Evolutionary conservation across 2,888 invertebrate genomes (phyloP), one percentile per base, ranked within the genome.

Genomic region (Leucoma salicis): DNA sequence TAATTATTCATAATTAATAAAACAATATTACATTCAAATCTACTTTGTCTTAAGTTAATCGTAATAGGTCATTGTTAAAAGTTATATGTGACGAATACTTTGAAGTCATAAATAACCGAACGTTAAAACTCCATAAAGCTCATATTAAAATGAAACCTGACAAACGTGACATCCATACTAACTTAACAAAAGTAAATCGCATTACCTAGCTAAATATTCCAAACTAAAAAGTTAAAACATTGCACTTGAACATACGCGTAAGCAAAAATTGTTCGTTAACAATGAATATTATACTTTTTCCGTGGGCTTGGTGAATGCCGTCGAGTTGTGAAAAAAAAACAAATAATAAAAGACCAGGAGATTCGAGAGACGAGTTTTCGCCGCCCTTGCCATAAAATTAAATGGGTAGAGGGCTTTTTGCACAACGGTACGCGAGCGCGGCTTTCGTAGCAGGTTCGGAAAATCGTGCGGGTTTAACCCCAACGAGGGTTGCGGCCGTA

Each of bases 381-480:
- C 75, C 74, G 66, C 74, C 74, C 78, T 69, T 66, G 68, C 78
- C 72, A 76, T 82, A 78, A 83, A 82, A 82, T 82, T 80, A 80
- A 83, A 83, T 74, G 70, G 73, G 64, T 62, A 66, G 62, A 63
- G 65, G 63, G 70, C 58, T 71, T 74, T 72, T 67, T 66, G 58
- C 42, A 49, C 53, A 63, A 57, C 61, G 57, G 55, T 49, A 48
- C 53, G 55, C 55, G 59, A 63, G 61, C 58, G 54, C 52, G 61
- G 59, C 57, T 70, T 56, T 54, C 55, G 66, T 54, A 57, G 55
- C 38, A 48, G 57, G 53, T 63, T 61, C 53, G 57, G 58, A 59
- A 62, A 66, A 69, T 63, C 53, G 60, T 54, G 49, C 28, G 56
- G 54, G 49, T 54, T 55, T 49, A 58, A 51, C 56, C 59, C 59